Evolutionary conservation across 2,113 vertebrate species (phyloP), one percentile per base, ranked within the genome.

Genomic region (Cyprinodon tularosa): DNA sequence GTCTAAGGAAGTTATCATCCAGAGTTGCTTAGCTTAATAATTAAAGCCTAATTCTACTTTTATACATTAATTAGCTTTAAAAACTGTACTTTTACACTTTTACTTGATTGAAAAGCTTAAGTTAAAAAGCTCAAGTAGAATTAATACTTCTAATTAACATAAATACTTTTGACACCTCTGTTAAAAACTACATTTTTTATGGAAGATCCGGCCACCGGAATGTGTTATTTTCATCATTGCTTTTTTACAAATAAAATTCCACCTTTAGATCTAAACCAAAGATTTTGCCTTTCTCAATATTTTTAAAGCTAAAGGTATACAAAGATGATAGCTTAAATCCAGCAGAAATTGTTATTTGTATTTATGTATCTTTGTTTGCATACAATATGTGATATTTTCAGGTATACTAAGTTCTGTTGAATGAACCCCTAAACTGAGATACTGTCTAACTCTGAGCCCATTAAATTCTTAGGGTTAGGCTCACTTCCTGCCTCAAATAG

Each of bases 401-500:
- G 6, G 37, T 13, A 38, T 47, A 78, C 66, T 13, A 62, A 37
- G 64, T 84, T 61, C n/a, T 36, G 44, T 67, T 53, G 10, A 20
- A 50, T 37, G 66, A 76, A 29, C 12, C 39, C 45, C 42, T 70
- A 62, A 17, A 14, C 17, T 40, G 50, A 66, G 15, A 62, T 61
- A 53, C 36, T 63, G 17, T 45, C 80, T 72, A 39, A 71, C 66
- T 80, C 63, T 60, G 71, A 45, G 81, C 68, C 83, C 72, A 78
- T 81, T 78, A 78, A 68, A 44, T 73, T 8, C 78, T 72, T 45
- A 65, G 66, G 66, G 38, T 66, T 68, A 69, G 64, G 61, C 78
- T 66, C 37, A 69, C 75, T 82, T 78, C 70, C 78, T 83, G 42
- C 84, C 66, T 82, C 60, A 70, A 77, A 72, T 77, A 62, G 74